Base-by-base conservation (phyloP, 2,888 invertebrate genomes). In the Pantelozetes paolii region DNA sequence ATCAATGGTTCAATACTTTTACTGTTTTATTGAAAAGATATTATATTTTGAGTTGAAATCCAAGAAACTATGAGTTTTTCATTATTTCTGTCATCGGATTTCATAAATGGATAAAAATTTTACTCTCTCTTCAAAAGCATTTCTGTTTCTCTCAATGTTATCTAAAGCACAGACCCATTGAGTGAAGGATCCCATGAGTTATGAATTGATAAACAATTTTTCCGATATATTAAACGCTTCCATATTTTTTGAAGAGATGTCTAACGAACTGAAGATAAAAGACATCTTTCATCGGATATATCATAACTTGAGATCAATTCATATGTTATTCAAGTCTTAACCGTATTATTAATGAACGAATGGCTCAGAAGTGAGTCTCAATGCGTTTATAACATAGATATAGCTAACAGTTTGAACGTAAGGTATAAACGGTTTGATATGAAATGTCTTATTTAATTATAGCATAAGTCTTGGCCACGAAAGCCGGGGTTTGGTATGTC, bases 361-460 rank as follows among this genome's bases (percentile, higher is more conserved):
- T 28, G 3, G n/a, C 32, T 59, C 59, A 3, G 23, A 67, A n/a
- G 20, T 15, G 23, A 3, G 11, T 42, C 32, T n/a, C 18, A 1
- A 42, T 67, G 6, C n/a, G 23, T 67, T 40, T 67, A 36, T 23
- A 9, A 23, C 18, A 36, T 23, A 67, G 13, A 67, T 40, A 23
- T 36, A 18, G 15, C 36, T 18, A 30, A 30, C 30, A 15, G 9
- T 26, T 36, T 64, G 15, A n/a, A 8, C 20, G 6, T 64, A 64
- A 8, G 36, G 6, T 64, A 64, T 64, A 36, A 67, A 40, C 23
- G 40, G 67, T 40, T 67, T 23, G 23, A 9, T 23, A 23, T 23
- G 42, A 40, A 67, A 36, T 67, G 40, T 28, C 13, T 67, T 67
- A 67, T 67, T 67, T 36, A 67, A 67, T 67, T 67, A 62, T 18